Percentiles rank a stretch among this genome's conserved stretches.
These are phyloP conservation scores for Leuctra nigra DNA, from an alignment of 2,888 invertebrate genomes.

Conservation along the genomic window DNA sequence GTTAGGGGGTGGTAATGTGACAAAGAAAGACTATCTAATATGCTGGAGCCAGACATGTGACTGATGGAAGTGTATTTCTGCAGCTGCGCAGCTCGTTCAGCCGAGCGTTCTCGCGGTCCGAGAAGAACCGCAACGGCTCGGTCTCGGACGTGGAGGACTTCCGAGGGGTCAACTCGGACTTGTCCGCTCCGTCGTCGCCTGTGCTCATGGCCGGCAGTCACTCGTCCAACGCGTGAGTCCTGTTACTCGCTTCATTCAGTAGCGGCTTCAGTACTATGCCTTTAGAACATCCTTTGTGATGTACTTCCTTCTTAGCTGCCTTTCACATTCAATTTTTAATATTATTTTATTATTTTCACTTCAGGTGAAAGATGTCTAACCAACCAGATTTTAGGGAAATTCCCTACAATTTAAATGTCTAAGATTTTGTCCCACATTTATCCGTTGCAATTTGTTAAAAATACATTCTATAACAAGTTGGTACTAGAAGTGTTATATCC, in stretches of 20 bases:
- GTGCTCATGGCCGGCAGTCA: conserved; percentile 40
- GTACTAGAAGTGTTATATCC: no score
- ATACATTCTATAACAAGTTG: no score
- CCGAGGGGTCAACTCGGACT: conserved; percentile 38
- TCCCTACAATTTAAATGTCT: no score
- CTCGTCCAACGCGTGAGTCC: conserved; percentile 44
- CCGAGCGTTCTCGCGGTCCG: conserved; percentile 88
- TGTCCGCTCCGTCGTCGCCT: conserved; percentile 48
- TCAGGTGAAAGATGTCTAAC: no score
- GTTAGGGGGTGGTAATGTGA: no score
- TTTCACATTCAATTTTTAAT: neutral
- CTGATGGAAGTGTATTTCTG: no score
- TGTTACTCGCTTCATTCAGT: neutral
- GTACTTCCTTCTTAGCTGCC: neutral
- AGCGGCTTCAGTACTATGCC: no score
- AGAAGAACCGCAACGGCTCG: conserved; percentile 46
- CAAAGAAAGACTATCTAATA: no score
- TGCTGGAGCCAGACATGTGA: no score
- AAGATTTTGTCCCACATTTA: no score
- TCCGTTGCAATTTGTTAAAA: no score
- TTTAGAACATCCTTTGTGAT: neutral
- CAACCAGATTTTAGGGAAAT: no score
- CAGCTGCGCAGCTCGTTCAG: conserved; percentile 92
- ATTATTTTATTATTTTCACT: neutral
- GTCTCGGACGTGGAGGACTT: conserved; percentile 46